These are phyloP conservation scores for Fragum whitleyi DNA, from an alignment of 2,888 invertebrate species.

Conservation along the genomic window DNA sequence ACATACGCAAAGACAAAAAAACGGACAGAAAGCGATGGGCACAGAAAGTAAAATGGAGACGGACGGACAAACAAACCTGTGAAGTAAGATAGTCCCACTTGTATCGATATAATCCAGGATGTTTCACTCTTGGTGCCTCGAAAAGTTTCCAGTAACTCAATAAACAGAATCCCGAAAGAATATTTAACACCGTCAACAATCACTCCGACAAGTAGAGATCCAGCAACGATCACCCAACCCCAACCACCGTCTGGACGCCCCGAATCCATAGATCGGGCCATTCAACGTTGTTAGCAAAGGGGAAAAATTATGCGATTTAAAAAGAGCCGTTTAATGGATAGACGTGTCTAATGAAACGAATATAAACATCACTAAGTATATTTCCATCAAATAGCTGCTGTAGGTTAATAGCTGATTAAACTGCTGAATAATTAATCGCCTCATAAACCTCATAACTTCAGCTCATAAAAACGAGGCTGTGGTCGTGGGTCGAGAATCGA, in stretches of 20 bases:
- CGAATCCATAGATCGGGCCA: background rate
- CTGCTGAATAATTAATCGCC: too few species aligned
- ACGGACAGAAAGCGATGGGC: background rate
- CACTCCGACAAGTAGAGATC: slow-evolving; percentile 94
- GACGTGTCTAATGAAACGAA: too few species aligned
- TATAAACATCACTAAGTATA: too few species aligned
- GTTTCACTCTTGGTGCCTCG: slow-evolving; percentile 93
- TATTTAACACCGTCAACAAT: slow-evolving; percentile 96
- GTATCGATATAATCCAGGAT: slow-evolving; percentile 91
- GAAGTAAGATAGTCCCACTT: slow-evolving; percentile 80
- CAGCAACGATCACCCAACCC: slow-evolving; percentile 96
- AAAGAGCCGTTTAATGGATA: too few species aligned
- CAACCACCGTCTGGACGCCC: slow-evolving; percentile 92
- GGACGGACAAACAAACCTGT: slow-evolving; percentile 87
- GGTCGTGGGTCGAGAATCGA: too few species aligned
- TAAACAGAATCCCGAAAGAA: slow-evolving; percentile 95
- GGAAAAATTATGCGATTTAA: too few species aligned
- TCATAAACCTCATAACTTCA: too few species aligned
- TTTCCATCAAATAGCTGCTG: too few species aligned
- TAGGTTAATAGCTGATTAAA: too few species aligned
- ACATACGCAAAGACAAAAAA: background rate
- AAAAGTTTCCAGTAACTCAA: slow-evolving; percentile 93
- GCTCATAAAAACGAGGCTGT: too few species aligned
- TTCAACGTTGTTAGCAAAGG: background rate
- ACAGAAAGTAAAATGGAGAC: background rate